Conservation (phyloP, 2,888 invertebrate genomes). For the Ichneumoninae sp. region DNA sequence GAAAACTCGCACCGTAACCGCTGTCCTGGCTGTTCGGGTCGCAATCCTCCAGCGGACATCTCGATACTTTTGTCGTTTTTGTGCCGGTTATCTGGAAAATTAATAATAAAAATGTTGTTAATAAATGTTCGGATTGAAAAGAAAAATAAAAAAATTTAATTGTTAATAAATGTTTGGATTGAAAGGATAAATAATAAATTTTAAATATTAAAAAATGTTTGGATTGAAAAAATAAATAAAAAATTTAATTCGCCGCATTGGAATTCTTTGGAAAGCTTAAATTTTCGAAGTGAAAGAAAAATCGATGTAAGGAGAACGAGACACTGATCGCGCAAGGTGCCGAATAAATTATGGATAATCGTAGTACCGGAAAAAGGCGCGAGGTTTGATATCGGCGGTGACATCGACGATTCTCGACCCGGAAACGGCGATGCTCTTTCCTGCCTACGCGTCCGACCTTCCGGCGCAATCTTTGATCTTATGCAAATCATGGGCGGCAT, state of each 20-base stretch:
- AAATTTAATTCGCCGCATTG: not conserved
- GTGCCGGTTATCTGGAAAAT: constrained; percentile 67
- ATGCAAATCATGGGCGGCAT: constrained; percentile 48
- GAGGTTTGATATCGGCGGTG: constrained; percentile 5
- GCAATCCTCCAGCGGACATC: constrained; percentile 85
- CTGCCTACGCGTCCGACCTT: constrained; percentile 13
- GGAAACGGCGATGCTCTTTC: constrained; percentile 45
- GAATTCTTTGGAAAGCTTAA: not conserved
- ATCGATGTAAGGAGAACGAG: not conserved
- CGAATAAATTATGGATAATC: constrained; percentile 67
- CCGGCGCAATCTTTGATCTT: constrained; percentile 51
- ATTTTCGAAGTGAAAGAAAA: not conserved
- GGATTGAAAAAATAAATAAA: not conserved
- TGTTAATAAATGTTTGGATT: too few relatives aligned
- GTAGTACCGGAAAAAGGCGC: not conserved
- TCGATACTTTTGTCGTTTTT: constrained; percentile 69
- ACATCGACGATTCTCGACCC: constrained; percentile 23
- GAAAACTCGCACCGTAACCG: constrained; percentile 85
- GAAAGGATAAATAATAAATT: constrained; percentile 20
- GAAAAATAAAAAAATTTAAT: too few relatives aligned
- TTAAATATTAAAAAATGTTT: constrained; percentile 7
- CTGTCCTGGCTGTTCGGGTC: constrained; percentile 87
- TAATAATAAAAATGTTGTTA: constrained; percentile 22
- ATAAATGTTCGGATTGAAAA: not conserved
- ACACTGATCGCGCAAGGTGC: constrained; percentile 60